A percentile compares a stretch with the other conserved stretches of the same genome.
Conservation (phyloP, 2,113 vertebrate species). For the Alethe diademata region DNA sequence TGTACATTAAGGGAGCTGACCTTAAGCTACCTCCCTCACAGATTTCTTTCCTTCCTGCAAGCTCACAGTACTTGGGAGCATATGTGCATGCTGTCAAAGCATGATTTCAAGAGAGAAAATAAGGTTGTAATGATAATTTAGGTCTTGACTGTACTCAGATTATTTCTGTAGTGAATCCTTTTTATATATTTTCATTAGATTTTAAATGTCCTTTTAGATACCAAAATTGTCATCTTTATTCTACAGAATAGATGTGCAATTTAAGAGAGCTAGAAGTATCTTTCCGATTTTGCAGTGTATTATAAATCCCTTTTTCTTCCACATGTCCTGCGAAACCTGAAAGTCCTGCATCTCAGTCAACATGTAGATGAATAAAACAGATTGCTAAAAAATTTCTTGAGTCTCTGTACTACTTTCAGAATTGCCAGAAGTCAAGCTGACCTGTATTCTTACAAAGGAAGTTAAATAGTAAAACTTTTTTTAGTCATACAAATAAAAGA, state of each 20-base stretch:
- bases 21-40: slow-evolving; percentile 43
- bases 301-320: not conserved
- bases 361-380: slow-evolving; percentile 9
- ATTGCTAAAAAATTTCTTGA: slow-evolving; percentile 7
- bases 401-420: not conserved
- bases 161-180: slow-evolving; percentile 5
- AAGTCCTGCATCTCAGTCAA: slow-evolving; percentile 15
- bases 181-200: not conserved
- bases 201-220: not conserved
- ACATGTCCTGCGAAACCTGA: slow-evolving; percentile 1
- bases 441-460: slow-evolving; percentile 9
- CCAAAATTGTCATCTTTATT: not conserved
- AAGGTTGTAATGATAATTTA: slow-evolving; percentile 51
- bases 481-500: slow-evolving; percentile 25
- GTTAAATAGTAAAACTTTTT: slow-evolving; percentile 25
- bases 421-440: slow-evolving; percentile 17
- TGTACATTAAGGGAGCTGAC: not conserved
- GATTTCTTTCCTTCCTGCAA: slow-evolving; percentile 46
- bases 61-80: slow-evolving; percentile 13
- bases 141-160: not conserved
- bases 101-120: slow-evolving; percentile 39
- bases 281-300: not conserved
- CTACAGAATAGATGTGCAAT: not conserved
- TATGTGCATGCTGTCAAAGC: slow-evolving; percentile 53
- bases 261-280: not conserved